Percentiles rank a stretch among this genome's conserved stretches.
These are phyloP conservation scores for Palythoa caribaeorum DNA, from an alignment of 92 coral and sea anemone species.

Conservation along the genomic window DNA sequence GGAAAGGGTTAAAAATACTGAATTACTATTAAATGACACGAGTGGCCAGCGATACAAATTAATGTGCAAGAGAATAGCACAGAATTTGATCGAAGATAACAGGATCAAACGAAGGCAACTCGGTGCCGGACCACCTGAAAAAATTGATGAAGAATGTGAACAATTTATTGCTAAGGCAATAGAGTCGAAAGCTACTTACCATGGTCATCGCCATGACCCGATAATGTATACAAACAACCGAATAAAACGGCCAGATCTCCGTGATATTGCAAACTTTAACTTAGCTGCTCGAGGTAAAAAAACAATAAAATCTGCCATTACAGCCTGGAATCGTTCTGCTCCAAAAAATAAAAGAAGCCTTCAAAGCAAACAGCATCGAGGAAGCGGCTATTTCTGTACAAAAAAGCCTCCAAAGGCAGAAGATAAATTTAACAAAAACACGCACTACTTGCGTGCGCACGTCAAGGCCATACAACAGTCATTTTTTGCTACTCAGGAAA, in stretches of 20 bases:
- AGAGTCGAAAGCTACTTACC: conserved; percentile 16
- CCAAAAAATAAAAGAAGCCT: conserved; percentile 15
- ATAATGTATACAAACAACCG: background rate
- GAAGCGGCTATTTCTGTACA: conserved; percentile 48
- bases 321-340: conserved; percentile 46
- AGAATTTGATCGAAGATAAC: background rate
- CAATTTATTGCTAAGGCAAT: background rate
- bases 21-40: background rate
- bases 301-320: conserved; percentile 35
- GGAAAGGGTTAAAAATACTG: background rate
- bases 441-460: conserved; percentile 50
- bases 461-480: conserved; percentile 20
- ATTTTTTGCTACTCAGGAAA: background rate
- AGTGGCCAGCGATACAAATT: background rate
- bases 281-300: conserved; percentile 14
- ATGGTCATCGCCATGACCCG: conserved; percentile 14
- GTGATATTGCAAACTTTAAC: conserved; percentile 13
- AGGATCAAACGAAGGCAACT: background rate
- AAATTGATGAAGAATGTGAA: conserved; percentile 6
- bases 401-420: conserved; percentile 50
- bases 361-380: conserved; percentile 36
- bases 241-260: conserved; percentile 10
- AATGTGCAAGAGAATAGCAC: conserved; percentile 13
- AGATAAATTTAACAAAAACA: conserved; percentile 41
- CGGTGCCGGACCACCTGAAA: conserved; percentile 15